These are phyloP conservation scores for Sitta carolinensis DNA, from an alignment of 2,797 vertebrate genomes.

Conservation along the genomic window DNA sequence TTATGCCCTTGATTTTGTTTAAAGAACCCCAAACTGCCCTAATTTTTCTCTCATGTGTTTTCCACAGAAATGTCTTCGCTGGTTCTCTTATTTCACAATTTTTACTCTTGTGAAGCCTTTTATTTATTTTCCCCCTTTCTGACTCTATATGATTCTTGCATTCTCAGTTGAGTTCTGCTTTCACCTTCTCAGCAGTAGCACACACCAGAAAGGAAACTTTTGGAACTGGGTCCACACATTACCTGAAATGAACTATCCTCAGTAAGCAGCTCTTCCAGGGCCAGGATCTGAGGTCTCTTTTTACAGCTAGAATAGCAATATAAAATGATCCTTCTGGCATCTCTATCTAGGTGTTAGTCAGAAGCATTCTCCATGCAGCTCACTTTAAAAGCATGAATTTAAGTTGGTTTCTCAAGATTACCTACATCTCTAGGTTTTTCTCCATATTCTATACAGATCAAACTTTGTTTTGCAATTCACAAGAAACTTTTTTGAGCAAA, in stretches of 20 bases:
- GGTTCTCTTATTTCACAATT: neutral
- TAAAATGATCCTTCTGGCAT: neutral
- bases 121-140: neutral
- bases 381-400: neutral
- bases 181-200: neutral
- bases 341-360: neutral
- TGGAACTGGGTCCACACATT: neutral
- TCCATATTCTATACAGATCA: neutral
- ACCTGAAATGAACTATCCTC: neutral
- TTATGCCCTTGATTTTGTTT: neutral
- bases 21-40: neutral
- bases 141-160: neutral
- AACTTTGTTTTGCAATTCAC: neutral
- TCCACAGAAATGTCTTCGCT: neutral
- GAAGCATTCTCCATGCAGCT: neutral
- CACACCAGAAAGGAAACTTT: neutral
- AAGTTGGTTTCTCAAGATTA: neutral
- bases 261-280: neutral
- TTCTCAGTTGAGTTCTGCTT: neutral
- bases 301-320: neutral
- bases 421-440: neutral
- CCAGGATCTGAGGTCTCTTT: neutral
- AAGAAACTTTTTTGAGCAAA: neutral
- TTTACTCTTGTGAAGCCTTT: neutral
- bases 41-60: neutral